phyloP scores from a whole-genome alignment of 1,140 invertebrate species.

The Littorina saxatilis region DNA sequence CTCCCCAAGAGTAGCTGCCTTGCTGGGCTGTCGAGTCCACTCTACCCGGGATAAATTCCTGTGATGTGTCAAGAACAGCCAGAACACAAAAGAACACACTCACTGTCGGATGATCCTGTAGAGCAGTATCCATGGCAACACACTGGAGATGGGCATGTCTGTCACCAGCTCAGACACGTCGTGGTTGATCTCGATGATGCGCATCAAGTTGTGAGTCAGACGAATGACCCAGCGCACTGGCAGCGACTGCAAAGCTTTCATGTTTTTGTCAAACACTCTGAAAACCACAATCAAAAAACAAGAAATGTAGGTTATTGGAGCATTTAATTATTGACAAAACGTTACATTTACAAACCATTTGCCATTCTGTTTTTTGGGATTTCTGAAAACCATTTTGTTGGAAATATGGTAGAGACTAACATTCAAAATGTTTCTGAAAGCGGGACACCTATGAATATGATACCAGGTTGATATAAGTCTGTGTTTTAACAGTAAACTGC shows the following conservation, averaged over 20 bases:
- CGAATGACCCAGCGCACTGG: slow-evolving; percentile 74
- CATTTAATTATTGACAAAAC: neutral
- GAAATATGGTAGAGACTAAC: no score
- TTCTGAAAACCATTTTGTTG: no score
- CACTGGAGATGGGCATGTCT: slow-evolving; percentile 83
- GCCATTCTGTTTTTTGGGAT: neutral
- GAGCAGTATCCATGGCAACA: slow-evolving; percentile 89
- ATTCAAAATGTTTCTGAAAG: no score
- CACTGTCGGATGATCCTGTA: slow-evolving; percentile 78
- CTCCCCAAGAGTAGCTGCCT: no score
- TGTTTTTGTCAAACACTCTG: slow-evolving; percentile 74
- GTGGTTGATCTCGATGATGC: slow-evolving; percentile 83
- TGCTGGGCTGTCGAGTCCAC: no score
- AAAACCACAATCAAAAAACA: slow-evolving; percentile 44
- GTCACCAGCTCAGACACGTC: slow-evolving; percentile 81
- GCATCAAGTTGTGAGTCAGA: slow-evolving; percentile 85
- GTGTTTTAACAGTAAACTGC: no score
- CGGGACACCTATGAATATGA: no score
- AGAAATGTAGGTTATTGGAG: no score
- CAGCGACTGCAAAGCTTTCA: slow-evolving; percentile 71
- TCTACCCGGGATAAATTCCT: no score
- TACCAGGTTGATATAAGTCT: no score
- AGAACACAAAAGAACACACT: no score
- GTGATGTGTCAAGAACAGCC: no score
- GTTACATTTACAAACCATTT: neutral